phyloP scores from a whole-genome alignment of 2,113 vertebrate species.

The Odontesthes bonariensis region DNA sequence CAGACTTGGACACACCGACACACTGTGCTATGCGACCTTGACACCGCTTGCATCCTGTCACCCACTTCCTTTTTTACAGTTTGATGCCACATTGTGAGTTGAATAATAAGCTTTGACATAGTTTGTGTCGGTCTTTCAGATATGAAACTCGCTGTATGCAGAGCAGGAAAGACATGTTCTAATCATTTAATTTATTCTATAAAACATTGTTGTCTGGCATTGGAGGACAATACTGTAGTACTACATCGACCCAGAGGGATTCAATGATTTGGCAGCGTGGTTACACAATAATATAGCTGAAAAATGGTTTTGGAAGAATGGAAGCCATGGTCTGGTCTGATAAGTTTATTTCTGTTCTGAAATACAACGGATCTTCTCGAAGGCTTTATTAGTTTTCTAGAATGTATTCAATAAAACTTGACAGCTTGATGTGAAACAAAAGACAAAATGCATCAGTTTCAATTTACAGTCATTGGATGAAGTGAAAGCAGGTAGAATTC shows the following conservation, averaged over 20 bases:
- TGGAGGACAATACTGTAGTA: neutral
- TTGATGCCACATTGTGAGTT: conserved; percentile 27
- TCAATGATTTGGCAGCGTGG: neutral
- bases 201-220: conserved; percentile 20
- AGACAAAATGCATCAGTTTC: too few species aligned
- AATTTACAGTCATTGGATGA: too few species aligned
- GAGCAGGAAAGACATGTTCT: conserved; percentile 48
- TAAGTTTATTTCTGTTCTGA: too few species aligned
- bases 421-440: too few species aligned
- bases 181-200: conserved; percentile 53
- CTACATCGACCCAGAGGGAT: conserved; percentile 9
- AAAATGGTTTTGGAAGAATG: conserved; percentile 7
- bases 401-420: too few species aligned
- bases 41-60: neutral
- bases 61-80: conserved; percentile 6
- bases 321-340: too few species aligned
- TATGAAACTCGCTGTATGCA: neutral
- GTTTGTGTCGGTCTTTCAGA: conserved; percentile 37
- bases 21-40: neutral
- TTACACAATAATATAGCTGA: neutral
- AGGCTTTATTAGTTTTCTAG: too few species aligned
- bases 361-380: too few species aligned
- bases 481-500: too few species aligned
- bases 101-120: conserved; percentile 53
- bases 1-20: neutral